Conservation (phyloP, 2,888 invertebrate genomes). For the Antheraea yamamai region DNA sequence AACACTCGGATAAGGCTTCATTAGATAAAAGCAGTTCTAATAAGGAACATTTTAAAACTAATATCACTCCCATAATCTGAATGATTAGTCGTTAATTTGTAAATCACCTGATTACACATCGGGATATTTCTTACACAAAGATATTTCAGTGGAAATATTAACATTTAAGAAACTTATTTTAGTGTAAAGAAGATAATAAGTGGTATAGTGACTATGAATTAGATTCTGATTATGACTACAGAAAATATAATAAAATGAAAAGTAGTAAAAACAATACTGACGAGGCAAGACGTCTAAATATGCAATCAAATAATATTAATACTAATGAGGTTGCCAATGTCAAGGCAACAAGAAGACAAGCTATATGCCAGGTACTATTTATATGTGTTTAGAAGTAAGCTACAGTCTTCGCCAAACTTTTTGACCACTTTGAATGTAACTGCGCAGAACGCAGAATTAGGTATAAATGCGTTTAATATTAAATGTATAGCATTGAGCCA, state of each 20-base stretch:
- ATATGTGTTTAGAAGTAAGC: not conserved
- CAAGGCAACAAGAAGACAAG: conserved; percentile 19
- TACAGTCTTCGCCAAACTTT: not conserved
- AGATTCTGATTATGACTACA: not conserved
- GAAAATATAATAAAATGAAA: conserved; percentile 29
- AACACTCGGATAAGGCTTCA: too few relatives aligned
- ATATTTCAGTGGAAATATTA: not conserved
- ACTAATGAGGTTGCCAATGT: not conserved
- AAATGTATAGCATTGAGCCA: too few relatives aligned
- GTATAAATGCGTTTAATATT: too few relatives aligned
- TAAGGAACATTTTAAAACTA: too few relatives aligned
- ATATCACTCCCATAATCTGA: too few relatives aligned
- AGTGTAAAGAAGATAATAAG: conserved; percentile 13
- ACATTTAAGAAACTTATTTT: not conserved
- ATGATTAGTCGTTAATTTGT: too few relatives aligned
- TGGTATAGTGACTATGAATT: conserved; percentile 2
- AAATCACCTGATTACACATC: not conserved
- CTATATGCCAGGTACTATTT: conserved; percentile 23
- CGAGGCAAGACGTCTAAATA: not conserved
- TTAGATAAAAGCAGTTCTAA: too few relatives aligned
- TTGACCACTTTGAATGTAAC: too few relatives aligned
- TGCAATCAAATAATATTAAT: not conserved
- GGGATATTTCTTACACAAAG: not conserved
- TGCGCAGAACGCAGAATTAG: too few relatives aligned
- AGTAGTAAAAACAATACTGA: not conserved